phyloP scores from a whole-genome alignment of 37 sponge, comb jelly and placozoan genomes.

The Geodia barretti region DNA sequence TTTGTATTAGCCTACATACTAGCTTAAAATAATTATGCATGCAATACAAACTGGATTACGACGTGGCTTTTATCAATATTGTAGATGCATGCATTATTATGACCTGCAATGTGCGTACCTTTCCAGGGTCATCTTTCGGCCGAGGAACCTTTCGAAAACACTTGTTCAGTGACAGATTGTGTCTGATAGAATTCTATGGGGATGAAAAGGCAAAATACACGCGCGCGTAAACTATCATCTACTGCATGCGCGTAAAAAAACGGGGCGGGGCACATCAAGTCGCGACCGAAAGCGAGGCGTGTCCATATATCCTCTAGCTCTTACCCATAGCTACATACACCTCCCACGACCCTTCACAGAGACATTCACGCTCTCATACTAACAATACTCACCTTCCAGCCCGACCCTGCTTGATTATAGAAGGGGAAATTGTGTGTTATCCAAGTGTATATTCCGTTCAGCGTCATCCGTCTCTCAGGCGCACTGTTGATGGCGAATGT shows the following conservation, averaged over 20 bases:
- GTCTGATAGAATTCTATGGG: constrained; percentile 87
- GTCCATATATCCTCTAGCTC: background rate
- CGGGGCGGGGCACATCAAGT: background rate
- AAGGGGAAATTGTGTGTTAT: constrained; percentile 89
- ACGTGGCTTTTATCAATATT: too few species aligned
- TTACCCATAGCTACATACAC: background rate
- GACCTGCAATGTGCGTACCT: too few species aligned
- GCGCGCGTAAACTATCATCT: background rate
- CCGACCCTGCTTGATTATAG: constrained; percentile 89
- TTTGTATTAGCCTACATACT: too few species aligned
- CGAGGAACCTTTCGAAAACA: constrained; percentile 88
- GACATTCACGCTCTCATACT: too few species aligned
- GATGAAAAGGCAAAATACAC: background rate
- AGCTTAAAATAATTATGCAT: too few species aligned
- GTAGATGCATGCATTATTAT: background rate
- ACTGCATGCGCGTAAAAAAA: constrained; percentile 2
- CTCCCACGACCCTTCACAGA: too few species aligned
- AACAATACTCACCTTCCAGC: constrained; percentile 90
- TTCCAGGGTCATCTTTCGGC: constrained; percentile 89
- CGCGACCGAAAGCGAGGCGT: background rate
- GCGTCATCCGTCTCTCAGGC: constrained; percentile 69
- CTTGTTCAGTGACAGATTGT: constrained; percentile 91
- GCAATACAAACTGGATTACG: too few species aligned
- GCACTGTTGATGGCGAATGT: constrained; percentile 95
- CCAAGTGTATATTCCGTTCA: constrained; percentile 95